Evolutionary conservation across 2,113 vertebrate species (phyloP).

Genomic region (Polyodon spathula): DNA sequence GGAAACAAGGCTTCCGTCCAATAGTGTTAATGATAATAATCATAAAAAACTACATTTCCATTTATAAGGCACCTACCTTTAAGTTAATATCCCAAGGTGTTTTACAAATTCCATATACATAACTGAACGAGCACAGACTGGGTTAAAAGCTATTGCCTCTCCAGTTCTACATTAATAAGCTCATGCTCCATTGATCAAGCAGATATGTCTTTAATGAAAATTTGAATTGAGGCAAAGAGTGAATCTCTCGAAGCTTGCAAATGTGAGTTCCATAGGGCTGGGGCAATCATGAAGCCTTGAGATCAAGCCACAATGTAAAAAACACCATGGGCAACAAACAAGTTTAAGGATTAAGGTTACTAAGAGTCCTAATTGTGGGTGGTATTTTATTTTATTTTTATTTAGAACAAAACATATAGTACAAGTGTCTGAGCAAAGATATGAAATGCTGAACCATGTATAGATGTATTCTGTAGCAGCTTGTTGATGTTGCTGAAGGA

Average conservation of each 20-base stretch:
- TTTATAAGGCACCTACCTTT: constrained; percentile 5
- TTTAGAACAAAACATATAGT: too few species aligned
- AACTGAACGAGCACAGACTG: constrained; percentile 12
- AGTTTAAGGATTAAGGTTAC: not conserved
- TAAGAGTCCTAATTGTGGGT: not conserved
- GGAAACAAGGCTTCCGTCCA: not conserved
- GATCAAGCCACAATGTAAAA: not conserved
- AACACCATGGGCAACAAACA: not conserved
- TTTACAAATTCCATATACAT: constrained; percentile 20
- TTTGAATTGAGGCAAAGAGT: constrained; percentile 16
- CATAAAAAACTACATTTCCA: constrained; percentile 6
- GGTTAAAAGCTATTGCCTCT: constrained; percentile 9
- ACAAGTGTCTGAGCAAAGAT: too few species aligned
- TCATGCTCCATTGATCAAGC: constrained; percentile 16
- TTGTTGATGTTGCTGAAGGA: too few species aligned
- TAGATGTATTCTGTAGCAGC: too few species aligned
- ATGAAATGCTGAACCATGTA: too few species aligned
- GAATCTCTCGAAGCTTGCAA: constrained; percentile 3
- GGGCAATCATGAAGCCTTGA: not conserved
- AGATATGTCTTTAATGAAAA: constrained; percentile 20
- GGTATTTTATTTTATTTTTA: too few species aligned
- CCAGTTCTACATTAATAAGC: constrained; percentile 16
- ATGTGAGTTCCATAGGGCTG: constrained; percentile 1
- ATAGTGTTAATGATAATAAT: not conserved
- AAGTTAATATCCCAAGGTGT: constrained; percentile 15